These are phyloP conservation scores for Eledona agricola DNA, from an alignment of 2,888 invertebrate species.

Conservation along the genomic window DNA sequence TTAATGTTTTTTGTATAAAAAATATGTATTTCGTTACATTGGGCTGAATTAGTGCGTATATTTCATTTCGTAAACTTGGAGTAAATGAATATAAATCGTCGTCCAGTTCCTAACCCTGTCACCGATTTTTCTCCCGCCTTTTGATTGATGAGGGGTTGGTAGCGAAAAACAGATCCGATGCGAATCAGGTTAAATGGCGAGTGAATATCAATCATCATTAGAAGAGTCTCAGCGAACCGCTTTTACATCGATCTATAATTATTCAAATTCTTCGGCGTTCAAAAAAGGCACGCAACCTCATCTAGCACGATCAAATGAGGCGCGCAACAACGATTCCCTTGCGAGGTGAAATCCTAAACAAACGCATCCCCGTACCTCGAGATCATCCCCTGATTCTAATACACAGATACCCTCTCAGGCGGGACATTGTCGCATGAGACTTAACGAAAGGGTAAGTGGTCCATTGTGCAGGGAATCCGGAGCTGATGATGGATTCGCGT, in stretches of 20 bases:
- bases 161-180: constrained; percentile 26
- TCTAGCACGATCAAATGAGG: constrained; percentile 12
- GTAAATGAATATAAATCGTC: too few species aligned
- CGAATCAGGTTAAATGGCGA: constrained; percentile 28
- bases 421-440: constrained; percentile 31
- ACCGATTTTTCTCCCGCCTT: too few species aligned
- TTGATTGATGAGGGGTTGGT: too few species aligned
- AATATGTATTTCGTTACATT: too few species aligned
- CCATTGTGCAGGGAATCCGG: constrained; percentile 29
- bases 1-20: too few species aligned
- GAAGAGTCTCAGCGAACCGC: constrained; percentile 16
- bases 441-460: constrained; percentile 33
- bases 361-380: constrained; percentile 21
- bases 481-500: constrained; percentile 29
- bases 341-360: constrained; percentile 27
- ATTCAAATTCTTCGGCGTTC: constrained; percentile 22
- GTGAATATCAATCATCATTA: constrained; percentile 34
- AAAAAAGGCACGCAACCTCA: constrained; percentile 4
- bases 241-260: constrained; percentile 21
- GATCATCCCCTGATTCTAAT: constrained; percentile 1
- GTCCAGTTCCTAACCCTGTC: too few species aligned
- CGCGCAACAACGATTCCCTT: constrained; percentile 8
- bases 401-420: constrained; percentile 31
- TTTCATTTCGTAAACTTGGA: too few species aligned
- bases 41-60: too few species aligned